Evolutionary conservation across 2,113 vertebrate species (phyloP), one percentile per base, ranked within the genome.

Genomic region (Mustela lutreola): DNA sequence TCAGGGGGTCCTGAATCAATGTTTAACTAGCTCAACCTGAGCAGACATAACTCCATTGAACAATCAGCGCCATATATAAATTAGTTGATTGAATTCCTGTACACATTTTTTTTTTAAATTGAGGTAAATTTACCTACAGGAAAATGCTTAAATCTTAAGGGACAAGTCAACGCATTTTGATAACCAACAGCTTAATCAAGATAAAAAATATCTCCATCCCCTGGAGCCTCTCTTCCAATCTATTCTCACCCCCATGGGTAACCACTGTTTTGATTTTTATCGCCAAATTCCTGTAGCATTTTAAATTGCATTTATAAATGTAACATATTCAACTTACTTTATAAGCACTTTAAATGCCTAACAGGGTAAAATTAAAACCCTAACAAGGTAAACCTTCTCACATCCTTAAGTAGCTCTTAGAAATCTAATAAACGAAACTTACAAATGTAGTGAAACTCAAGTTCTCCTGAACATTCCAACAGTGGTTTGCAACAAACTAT

Each of bases 241-340:
- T 56, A 19, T 89, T 92, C 56, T 91, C 78, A 89, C 16, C 65
- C 31, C 22, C 36, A 24, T 9, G 50, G 26, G 78, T 18, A 94
- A 91, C 75, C 56, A 87, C 45, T 94, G 81, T 67, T 96, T 70
- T 75, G 56, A 94, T 42, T 95, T 97, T 96, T 78, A 89, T 48
- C 65, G 62, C 60, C 58, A 82, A 97, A 94, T 95, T 95, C 67
- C 70, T 81, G 7, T 45, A 91, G 95, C 42, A 95, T 90, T 95
- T 97, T 84, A 97, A 97, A 81, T 28, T 80, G 4, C 42, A 65
- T 80, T 97, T 92, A 90, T 87, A 95, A 95, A 86, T 89, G 67
- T 92, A 89, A 91, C 53, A 75, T 58, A 45, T 71, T 91, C 53
- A 88, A 56, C 45, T 96, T 93, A 94, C 16, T 96, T 85, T 91